A percentile compares a stretch with the other conserved stretches of the same genome.
Conservation (phyloP, 1,140 invertebrate species). For the Megalopta genalis region DNA sequence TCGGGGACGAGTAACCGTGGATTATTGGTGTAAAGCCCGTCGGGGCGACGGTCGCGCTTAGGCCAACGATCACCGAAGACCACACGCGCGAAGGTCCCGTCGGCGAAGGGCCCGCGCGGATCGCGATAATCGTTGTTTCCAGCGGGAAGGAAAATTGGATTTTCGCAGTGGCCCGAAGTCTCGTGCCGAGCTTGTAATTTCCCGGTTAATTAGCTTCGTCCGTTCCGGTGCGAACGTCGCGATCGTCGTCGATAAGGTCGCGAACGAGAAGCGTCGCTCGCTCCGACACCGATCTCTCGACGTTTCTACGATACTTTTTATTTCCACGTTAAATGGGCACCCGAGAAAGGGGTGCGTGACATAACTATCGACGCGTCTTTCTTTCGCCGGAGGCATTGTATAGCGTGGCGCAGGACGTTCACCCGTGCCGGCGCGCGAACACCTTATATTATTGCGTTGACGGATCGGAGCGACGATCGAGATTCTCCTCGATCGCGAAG, state of each 20-base stretch:
- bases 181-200: neutral
- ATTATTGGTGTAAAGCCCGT: neutral
- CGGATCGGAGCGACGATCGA: neutral
- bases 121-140: neutral
- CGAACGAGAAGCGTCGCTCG: neutral
- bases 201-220: neutral
- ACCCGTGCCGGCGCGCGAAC: conserved; percentile 29
- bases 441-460: conserved; percentile 28
- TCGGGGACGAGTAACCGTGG: neutral
- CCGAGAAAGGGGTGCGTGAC: neutral
- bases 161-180: neutral
- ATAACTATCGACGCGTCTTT: neutral
- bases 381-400: neutral
- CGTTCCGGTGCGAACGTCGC: neutral
- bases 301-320: too few relatives aligned
- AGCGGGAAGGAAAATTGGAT: neutral
- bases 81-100: neutral
- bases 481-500: neutral
- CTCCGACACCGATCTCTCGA: too few relatives aligned
- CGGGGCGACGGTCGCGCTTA: neutral
- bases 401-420: conserved; percentile 18
- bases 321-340: neutral
- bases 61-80: neutral
- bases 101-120: neutral
- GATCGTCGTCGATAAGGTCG: conserved; percentile 1